Evolutionary conservation across 2,797 vertebrate species (phyloP).

Genomic region (Epinephelus coioides): DNA sequence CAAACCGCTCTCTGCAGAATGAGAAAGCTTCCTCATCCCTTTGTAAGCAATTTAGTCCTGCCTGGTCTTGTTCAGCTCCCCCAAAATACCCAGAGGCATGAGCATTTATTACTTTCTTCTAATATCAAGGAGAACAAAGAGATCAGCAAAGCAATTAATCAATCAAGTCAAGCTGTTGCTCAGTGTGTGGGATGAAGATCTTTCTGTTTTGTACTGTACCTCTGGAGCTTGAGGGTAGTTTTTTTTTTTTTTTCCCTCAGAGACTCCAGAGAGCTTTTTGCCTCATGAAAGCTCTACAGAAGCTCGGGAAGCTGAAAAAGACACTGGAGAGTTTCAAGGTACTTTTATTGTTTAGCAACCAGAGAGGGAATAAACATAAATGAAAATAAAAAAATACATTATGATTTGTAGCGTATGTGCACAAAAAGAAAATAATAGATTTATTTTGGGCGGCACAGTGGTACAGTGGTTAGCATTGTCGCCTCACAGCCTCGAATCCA

Average conservation of each 20-base stretch:
- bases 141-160: conserved; percentile 73
- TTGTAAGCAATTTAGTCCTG: conserved; percentile 57
- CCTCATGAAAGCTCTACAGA: conserved; percentile 41
- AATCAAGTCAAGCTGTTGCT: conserved; percentile 66
- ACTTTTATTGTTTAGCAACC: conserved; percentile 23
- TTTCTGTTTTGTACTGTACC: conserved; percentile 48
- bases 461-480: too few species aligned
- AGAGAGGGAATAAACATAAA: neutral
- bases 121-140: conserved; percentile 67
- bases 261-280: conserved; percentile 50
- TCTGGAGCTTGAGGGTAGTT: conserved; percentile 59
- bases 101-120: conserved; percentile 74
- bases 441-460: too few species aligned
- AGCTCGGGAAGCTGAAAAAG: conserved; percentile 14
- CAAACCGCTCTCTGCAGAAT: conserved; percentile 21
- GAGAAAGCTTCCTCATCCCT: conserved; percentile 29
- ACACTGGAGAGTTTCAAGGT: conserved; percentile 6
- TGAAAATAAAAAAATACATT: neutral
- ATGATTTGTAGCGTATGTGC: neutral
- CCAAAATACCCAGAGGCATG: conserved; percentile 61
- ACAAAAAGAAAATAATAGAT: neutral
- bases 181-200: conserved; percentile 56
- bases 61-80: conserved; percentile 28
- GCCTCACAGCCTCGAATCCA: too few species aligned
- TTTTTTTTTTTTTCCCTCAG: neutral